Evolutionary conservation across 2,113 vertebrate species (phyloP).

Genomic region (Piaya cayana): DNA sequence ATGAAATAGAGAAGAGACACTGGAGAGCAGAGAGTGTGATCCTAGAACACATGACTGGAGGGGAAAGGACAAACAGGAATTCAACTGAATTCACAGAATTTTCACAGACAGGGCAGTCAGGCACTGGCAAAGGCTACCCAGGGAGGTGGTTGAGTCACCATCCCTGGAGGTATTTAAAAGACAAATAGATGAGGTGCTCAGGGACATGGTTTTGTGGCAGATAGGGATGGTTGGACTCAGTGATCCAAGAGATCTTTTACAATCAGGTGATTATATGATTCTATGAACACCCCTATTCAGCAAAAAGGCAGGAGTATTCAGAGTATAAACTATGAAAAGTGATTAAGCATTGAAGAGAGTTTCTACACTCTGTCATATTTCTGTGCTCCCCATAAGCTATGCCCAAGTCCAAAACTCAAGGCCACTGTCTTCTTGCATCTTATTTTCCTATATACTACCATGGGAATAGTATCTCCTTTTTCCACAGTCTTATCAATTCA

Average conservation of each 20-base stretch:
- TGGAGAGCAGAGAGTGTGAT: background rate
- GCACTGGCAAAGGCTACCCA: too few species aligned
- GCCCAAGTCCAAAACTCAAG: background rate
- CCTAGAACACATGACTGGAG: background rate
- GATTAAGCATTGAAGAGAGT: background rate
- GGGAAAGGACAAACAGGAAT: background rate
- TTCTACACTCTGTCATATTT: background rate
- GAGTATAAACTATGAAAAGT: background rate
- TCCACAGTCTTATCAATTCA: background rate
- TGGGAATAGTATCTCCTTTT: background rate
- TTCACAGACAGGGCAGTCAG: too few species aligned
- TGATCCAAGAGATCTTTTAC: too few species aligned
- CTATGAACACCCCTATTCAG: background rate
- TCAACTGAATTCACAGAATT: background rate
- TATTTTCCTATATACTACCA: background rate
- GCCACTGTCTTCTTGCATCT: background rate
- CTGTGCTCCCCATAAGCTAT: background rate
- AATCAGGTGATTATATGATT: too few species aligned
- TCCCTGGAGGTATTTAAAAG: too few species aligned
- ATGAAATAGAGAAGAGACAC: background rate
- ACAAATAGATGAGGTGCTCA: too few species aligned
- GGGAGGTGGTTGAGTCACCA: too few species aligned
- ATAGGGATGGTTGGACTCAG: too few species aligned
- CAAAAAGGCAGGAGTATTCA: background rate
- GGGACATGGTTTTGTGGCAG: too few species aligned